Evolutionary conservation across 2,888 invertebrate species (phyloP), one percentile per base, ranked within the genome.

Genomic region (Hermaeophaga mercurialis): DNA sequence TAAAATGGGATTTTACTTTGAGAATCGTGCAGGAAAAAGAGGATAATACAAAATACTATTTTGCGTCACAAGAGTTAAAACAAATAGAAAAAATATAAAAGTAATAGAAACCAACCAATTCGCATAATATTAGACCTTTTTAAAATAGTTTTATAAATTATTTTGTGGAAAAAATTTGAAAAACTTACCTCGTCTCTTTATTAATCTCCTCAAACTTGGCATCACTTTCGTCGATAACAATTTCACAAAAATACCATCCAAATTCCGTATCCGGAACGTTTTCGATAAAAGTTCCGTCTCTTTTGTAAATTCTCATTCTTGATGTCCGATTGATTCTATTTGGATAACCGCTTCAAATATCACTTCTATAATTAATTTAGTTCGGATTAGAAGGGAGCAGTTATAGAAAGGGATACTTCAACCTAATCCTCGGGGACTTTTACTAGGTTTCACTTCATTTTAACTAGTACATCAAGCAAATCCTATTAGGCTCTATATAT

Each of bases 181-280:
- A 34, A 34, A 41, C 31, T 44, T 44, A 48, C 55, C 43, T 63
- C 7, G 59, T 58, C 33, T 54, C 38, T 38, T 39, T 46, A 28
- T 67, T 67, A 14, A 53, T 44, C 33, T 58, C 45, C 28, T 62
- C 58, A 9, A 43, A 57, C 19, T 41, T 28, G 8, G 59, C 50
- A 3, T 45, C 45, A 28, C 43, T 54, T 56, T 69, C 68, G 12
- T 70, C 66, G 3, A 68, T 54, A 9, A 54, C 49, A 22, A 71
- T 66, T 33, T 73, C 70, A 15, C 53, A 33, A 11, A 69, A 63
- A 47, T 59, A 67, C 74, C 74, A 75, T 6, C 75, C 74, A 48
- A 73, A 75, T 36, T 67, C 66, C 6, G 46, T 62, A 56, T 73
- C 73, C 12, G 66, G 53, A 1, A 53, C 46, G 28, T 69, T 59